These are phyloP conservation scores for Dysmachus trigonus DNA, from an alignment of 2,888 invertebrate species.

Conservation along the genomic window DNA sequence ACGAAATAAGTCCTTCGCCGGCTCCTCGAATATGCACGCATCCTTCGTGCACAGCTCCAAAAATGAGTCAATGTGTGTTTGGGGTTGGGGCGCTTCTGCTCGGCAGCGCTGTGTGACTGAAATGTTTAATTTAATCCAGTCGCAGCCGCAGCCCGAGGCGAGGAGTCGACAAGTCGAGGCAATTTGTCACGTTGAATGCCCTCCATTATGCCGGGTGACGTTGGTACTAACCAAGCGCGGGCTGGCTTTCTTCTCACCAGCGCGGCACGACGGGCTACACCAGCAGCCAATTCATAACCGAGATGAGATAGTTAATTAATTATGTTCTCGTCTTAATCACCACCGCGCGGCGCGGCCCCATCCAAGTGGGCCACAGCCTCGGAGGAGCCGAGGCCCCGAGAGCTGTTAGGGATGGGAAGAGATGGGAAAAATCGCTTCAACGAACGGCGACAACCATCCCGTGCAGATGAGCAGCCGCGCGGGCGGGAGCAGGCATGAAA, in stretches of 20 bases:
- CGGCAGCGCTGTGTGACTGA: conserved; percentile 16
- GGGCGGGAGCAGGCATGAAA: background rate
- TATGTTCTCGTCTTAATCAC: conserved; percentile 10
- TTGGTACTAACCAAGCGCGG: conserved; percentile 21
- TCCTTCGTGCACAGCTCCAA: background rate
- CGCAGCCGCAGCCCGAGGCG: background rate
- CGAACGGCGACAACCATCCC: background rate
- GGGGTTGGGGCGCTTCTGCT: background rate
- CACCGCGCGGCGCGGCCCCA: background rate
- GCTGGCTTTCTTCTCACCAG: conserved; percentile 12
- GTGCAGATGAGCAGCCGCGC: background rate
- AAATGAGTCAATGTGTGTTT: background rate
- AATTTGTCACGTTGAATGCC: conserved; percentile 41
- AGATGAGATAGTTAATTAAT: conserved; percentile 39
- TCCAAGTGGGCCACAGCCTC: background rate
- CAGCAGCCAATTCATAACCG: conserved; percentile 32
- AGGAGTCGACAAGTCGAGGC: conserved; percentile 16
- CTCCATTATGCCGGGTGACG: conserved; percentile 18
- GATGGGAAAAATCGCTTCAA: no score
- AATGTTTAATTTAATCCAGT: conserved; percentile 37
- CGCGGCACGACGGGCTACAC: no score
- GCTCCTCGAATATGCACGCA: background rate
- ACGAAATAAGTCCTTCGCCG: background rate
- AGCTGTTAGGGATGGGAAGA: background rate
- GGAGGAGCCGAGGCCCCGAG: background rate